phyloP scores from a whole-genome alignment of 2,113 vertebrate species.

The Oriolus oriolus region DNA sequence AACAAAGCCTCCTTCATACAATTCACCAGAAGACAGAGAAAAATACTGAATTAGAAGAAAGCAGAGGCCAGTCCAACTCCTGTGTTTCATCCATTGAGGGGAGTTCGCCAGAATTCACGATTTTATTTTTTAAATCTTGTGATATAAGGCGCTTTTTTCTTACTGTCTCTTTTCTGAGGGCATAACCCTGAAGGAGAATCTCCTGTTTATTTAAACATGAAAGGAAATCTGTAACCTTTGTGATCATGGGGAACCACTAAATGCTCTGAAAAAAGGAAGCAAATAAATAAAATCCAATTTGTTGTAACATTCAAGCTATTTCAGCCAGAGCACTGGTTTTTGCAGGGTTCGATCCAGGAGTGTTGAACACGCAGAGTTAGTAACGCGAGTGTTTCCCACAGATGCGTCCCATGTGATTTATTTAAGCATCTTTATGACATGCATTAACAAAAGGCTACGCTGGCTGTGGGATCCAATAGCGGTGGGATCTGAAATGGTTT shows the following conservation, averaged over 20 bases:
- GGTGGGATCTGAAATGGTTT: background rate
- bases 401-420: background rate
- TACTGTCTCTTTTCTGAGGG: background rate
- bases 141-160: background rate
- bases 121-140: background rate
- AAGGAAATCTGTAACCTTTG: background rate
- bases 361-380: background rate
- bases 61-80: background rate
- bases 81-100: background rate
- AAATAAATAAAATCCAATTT: constrained; percentile 2
- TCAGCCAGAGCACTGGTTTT: background rate
- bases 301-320: background rate
- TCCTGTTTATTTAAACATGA: background rate
- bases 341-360: background rate
- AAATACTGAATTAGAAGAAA: background rate
- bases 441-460: background rate
- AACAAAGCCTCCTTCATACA: background rate
- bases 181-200: background rate
- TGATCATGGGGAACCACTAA: background rate
- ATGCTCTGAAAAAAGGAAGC: background rate
- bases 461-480: background rate
- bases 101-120: background rate
- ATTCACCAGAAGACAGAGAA: background rate
- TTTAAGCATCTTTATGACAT: background rate
- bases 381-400: background rate